phyloP scores from a whole-genome alignment of 2,888 invertebrate species.

The Arctia plantaginis region DNA sequence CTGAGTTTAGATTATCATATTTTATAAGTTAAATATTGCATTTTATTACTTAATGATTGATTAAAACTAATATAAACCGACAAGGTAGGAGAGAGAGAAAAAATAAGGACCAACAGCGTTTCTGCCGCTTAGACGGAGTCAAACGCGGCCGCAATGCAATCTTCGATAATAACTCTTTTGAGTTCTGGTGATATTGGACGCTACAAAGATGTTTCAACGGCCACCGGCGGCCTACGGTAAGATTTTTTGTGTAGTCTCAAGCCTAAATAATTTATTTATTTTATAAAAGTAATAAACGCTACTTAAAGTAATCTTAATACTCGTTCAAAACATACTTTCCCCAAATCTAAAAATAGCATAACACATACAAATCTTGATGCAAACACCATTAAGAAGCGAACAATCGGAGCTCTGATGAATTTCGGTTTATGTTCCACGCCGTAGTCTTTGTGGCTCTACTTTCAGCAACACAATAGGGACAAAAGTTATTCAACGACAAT shows the following conservation, averaged over 20 bases:
- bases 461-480: constrained; percentile 86
- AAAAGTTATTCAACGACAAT: constrained; percentile 87
- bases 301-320: not conserved
- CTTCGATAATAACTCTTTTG: not conserved
- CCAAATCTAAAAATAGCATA: constrained; percentile 40
- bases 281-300: not conserved
- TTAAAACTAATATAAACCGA: too few relatives aligned
- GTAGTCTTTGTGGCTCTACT: constrained; percentile 85
- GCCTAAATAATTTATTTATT: not conserved
- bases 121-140: too few relatives aligned
- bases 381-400: constrained; percentile 81
- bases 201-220: too few relatives aligned
- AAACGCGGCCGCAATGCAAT: too few relatives aligned
- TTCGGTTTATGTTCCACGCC: constrained; percentile 84
- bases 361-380: constrained; percentile 62
- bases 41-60: too few relatives aligned
- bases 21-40: too few relatives aligned
- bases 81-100: too few relatives aligned
- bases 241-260: not conserved
- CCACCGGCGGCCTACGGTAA: too few relatives aligned
- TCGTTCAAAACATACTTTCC: constrained; percentile 20
- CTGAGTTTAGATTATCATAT: too few relatives aligned
- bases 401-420: constrained; percentile 85
- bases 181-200: not conserved
- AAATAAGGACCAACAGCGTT: too few relatives aligned